Base-by-base conservation (phyloP, 2,113 vertebrate species). In the Hippocampus comes region DNA sequence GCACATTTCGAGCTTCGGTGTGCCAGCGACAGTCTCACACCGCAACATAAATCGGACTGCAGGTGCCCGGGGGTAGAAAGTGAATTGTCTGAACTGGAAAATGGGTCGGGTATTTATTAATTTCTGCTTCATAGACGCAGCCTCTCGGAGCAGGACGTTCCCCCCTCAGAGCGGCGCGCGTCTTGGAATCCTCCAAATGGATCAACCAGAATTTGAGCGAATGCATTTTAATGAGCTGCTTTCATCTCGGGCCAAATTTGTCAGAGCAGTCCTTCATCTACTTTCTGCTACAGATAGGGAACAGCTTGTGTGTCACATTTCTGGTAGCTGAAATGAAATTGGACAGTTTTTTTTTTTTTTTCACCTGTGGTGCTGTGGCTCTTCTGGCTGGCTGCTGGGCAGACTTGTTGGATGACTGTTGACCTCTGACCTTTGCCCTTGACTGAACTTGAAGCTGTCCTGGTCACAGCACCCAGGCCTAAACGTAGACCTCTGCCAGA, bases 401-500 rank as follows among this genome's bases (percentile, higher is more conserved):
- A 88, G 2, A 95, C 78, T 46, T 94, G 86, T 82, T 96, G 93
- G 80, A 93, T 95, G 78, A 89, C 81, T 0, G 88, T 86, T 68
- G 95, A 91, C 72, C 93, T 95, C 42, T 95, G 96, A 85, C 91
- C 94, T 87, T 94, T 94, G 86, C 86, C 94, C 83, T 95, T 98
- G 56, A 91, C 82, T 6, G 78, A 69, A 21, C 68, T 73, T 3
- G 94, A 90, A 0, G 94, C 91, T 2, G 95, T 78, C 71, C 95
- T 94, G 79, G 93, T 94, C 84, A 97, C 94, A 0, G 96, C 97
- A 0, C 97, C 97, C 72, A 99, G 81, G 23, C 97, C 97, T 63
- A 98, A 43, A 77, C 96, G 96, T 25, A 98, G 91, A 51, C 95
- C 94, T 93, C 97, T 92, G 83, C 94, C 90, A 1, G 95, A 93